phyloP scores from a whole-genome alignment of 2,888 invertebrate genomes.

The Philereme vetulata region DNA sequence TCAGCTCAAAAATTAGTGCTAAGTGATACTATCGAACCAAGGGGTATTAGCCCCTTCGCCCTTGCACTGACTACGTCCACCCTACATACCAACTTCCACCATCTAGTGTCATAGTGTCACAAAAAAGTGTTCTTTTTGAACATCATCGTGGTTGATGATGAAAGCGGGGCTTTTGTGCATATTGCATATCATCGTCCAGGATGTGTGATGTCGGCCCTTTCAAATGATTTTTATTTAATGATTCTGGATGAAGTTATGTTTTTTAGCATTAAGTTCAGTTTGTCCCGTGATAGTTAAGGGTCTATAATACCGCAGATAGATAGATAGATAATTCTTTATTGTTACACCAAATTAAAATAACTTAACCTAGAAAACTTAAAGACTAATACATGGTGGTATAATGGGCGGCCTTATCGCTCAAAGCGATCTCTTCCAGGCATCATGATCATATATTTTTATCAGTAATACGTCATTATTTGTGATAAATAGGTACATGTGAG shows the following conservation, averaged over 20 bases:
- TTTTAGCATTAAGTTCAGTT: no score
- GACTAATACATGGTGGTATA: no score
- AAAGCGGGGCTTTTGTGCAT: conserved; percentile 45
- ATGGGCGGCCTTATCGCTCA: no score
- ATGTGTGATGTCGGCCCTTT: conserved; percentile 35
- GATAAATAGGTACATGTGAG: no score
- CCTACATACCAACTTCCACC: conserved; percentile 45
- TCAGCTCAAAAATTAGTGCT: no score
- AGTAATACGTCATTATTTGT: no score
- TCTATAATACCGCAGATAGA: no score
- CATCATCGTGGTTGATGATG: conserved; percentile 60
- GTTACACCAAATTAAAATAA: no score
- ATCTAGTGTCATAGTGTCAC: conserved; percentile 56
- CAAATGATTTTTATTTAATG: conserved; percentile 30
- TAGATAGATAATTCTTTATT: no score
- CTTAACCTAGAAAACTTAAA: no score
- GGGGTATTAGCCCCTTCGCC: neutral
- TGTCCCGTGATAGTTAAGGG: no score
- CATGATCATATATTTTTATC: neutral
- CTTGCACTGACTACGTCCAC: conserved; percentile 43
- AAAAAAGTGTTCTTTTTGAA: conserved; percentile 54
- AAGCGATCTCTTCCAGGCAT: no score
- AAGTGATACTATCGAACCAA: neutral
- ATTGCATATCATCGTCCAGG: conserved; percentile 38
- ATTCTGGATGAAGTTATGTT: conserved; percentile 17